These are phyloP conservation scores for Phrynosoma platyrhinos DNA, from an alignment of 2,113 vertebrate genomes.

Conservation along the genomic window DNA sequence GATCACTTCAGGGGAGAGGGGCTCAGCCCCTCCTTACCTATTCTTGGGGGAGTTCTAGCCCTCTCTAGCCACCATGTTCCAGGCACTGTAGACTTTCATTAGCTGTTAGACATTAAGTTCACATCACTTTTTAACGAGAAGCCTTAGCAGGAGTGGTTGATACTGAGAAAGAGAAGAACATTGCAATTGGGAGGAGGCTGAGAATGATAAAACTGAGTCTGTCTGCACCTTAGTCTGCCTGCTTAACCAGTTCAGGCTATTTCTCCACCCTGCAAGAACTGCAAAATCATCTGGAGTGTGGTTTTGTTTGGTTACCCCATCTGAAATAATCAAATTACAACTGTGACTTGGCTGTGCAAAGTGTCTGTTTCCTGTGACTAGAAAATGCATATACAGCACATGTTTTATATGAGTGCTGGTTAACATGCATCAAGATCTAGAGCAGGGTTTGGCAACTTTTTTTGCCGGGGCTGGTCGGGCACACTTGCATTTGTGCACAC, in stretches of 20 bases:
- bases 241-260: neutral
- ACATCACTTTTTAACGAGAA: neutral
- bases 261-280: neutral
- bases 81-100: no score
- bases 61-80: neutral
- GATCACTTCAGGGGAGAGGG: neutral
- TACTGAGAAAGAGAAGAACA: neutral
- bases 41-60: neutral
- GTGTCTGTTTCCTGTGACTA: constrained; percentile 28
- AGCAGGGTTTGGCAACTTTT: no score
- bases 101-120: no score
- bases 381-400: neutral
- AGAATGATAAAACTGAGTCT: neutral
- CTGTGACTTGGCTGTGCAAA: neutral
- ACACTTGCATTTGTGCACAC: no score
- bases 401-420: constrained; percentile 37
- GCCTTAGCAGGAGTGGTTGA: neutral
- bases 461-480: no score
- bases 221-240: constrained; percentile 7
- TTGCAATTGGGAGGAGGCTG: neutral
- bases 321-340: constrained; percentile 22
- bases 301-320: neutral
- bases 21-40: neutral
- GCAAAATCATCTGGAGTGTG: constrained; percentile 22
- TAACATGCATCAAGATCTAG: no score